phyloP scores from a whole-genome alignment of 23 tunicate species.

The Ciona savignyi region DNA sequence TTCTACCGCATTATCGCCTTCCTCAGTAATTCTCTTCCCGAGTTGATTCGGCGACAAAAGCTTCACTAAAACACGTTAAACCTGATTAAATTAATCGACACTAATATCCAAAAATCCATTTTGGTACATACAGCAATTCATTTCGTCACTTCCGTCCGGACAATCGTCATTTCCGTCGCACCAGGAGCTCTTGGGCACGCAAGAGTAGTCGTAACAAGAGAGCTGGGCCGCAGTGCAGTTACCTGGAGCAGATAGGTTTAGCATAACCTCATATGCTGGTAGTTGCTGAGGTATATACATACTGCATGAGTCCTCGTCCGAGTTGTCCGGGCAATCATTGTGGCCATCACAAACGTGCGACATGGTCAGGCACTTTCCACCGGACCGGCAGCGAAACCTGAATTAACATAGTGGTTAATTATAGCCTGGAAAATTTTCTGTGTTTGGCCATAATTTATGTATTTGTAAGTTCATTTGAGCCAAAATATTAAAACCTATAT shows the following conservation, averaged over 20 bases:
- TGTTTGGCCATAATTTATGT: no score
- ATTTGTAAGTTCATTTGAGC: no score
- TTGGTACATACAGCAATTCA: slow-evolving; percentile 46
- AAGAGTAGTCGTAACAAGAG: slow-evolving; percentile 40
- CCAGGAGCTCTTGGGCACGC: slow-evolving; percentile 39
- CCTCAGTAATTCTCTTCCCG: background rate
- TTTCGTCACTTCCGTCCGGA: slow-evolving; percentile 82
- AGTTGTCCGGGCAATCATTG: slow-evolving; percentile 42
- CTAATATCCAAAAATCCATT: no score
- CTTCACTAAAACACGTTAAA: slow-evolving; percentile 13
- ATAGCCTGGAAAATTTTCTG: background rate
- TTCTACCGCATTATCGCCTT: background rate
- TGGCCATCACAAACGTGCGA: slow-evolving; percentile 62
- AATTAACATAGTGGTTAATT: background rate
- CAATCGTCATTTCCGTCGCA: slow-evolving; percentile 77
- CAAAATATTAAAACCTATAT: no score
- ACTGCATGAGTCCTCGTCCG: slow-evolving; percentile 56
- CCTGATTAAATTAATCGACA: no score
- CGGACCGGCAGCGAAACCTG: slow-evolving; percentile 36
- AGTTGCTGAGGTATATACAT: background rate
- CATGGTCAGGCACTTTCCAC: slow-evolving; percentile 24
- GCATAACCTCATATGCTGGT: no score
- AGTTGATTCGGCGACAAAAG: slow-evolving; percentile 11
- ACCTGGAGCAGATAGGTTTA: slow-evolving; percentile 27
- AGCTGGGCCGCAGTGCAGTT: slow-evolving; percentile 36